phyloP scores from a whole-genome alignment of 92 coral and sea anemone genomes.

The Parazoanthus darwini region DNA sequence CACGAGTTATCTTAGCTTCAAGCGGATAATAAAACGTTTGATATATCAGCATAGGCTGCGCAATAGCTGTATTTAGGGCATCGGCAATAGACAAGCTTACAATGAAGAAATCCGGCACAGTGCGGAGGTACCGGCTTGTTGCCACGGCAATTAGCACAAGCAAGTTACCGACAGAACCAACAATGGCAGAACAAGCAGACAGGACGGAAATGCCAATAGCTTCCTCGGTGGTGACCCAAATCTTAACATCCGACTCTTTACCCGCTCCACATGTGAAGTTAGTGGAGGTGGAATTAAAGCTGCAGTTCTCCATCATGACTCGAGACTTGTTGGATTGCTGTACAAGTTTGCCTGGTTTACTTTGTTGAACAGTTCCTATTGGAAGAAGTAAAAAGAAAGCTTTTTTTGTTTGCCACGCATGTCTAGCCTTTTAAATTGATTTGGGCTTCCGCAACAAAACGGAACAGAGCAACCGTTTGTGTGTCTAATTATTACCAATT shows the following conservation, averaged over 20 bases:
- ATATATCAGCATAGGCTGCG: slow-evolving; percentile 1
- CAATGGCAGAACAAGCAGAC: not conserved
- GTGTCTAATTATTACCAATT: no score
- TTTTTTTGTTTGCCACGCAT: not conserved
- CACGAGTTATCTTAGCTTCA: not conserved
- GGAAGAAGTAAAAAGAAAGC: not conserved
- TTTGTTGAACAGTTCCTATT: not conserved
- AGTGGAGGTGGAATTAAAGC: not conserved
- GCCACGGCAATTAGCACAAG: slow-evolving; percentile 24
- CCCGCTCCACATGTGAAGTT: not conserved
- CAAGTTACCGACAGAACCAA: slow-evolving; percentile 8
- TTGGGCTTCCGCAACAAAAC: no score
- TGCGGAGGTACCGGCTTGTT: not conserved
- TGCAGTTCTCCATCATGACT: not conserved
- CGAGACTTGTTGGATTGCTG: not conserved
- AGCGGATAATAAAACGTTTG: not conserved
- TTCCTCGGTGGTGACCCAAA: slow-evolving; percentile 20
- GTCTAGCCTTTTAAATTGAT: no score
- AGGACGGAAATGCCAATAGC: slow-evolving; percentile 7
- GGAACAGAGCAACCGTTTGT: no score
- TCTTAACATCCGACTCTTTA: not conserved
- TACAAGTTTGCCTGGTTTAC: not conserved
- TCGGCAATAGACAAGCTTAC: slow-evolving; percentile 10
- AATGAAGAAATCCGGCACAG: slow-evolving; percentile 21
- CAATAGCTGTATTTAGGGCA: not conserved